Conservation (phyloP, 2,888 invertebrate species). For the Ametastegia equiseti region DNA sequence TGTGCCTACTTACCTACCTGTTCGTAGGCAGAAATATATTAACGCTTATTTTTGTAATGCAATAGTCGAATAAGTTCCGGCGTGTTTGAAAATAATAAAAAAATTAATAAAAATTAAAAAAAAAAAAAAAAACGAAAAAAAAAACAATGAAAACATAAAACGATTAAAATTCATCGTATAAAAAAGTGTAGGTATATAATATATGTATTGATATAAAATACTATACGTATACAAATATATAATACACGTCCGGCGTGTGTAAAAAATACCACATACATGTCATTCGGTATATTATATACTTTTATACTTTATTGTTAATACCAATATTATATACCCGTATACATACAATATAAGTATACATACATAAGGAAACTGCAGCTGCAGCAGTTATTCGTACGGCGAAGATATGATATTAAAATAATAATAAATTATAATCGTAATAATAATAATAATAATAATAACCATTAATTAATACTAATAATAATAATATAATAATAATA, state of each 20-base stretch:
- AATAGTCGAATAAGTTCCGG: constrained; percentile 26
- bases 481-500: constrained; percentile 33
- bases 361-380: background rate
- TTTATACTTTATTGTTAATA: no score
- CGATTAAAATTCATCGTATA: constrained; percentile 45
- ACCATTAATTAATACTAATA: constrained; percentile 2
- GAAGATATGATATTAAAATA: no score
- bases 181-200: constrained; percentile 38
- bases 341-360: constrained; percentile 17
- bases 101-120: background rate
- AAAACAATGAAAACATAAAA: background rate
- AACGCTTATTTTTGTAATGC: constrained; percentile 40
- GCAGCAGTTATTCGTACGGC: background rate
- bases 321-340: no score
- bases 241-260: no score
- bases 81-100: background rate
- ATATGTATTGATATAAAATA: no score
- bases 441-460: no score
- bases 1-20: constrained; percentile 28
- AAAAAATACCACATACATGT: no score
- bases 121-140: constrained; percentile 24
- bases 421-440: no score
- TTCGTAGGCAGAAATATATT: constrained; percentile 29
- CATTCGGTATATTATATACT: no score
- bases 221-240: no score